Evolutionary conservation across 2,888 invertebrate species (phyloP).

Genomic region (Platycheirus rosarum): DNA sequence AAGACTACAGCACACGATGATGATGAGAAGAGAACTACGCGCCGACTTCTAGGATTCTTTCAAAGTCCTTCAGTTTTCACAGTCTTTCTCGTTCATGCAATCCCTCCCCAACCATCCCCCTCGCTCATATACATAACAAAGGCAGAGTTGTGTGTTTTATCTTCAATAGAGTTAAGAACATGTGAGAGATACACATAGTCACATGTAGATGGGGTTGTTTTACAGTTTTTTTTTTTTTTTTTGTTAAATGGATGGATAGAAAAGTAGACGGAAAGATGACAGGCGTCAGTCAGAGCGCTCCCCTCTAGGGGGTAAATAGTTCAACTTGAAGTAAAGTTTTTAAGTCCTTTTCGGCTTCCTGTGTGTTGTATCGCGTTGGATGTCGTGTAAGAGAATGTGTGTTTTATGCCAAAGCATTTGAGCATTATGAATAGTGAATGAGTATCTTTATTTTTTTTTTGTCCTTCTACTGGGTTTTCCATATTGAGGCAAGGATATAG

Average conservation of each 20-base stretch:
- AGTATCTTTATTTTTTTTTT: conserved; percentile 43
- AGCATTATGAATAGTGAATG: conserved; percentile 70
- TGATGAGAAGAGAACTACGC: conserved; percentile 46
- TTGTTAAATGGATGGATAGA: conserved; percentile 39
- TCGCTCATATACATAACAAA: neutral
- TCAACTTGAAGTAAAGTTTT: conserved; percentile 73
- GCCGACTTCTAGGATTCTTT: conserved; percentile 64
- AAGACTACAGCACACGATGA: conserved; percentile 7
- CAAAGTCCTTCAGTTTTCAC: conserved; percentile 61
- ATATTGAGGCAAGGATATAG: conserved; percentile 4
- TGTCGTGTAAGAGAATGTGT: conserved; percentile 52
- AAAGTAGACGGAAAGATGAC: conserved; percentile 66
- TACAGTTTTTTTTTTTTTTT: conserved; percentile 4
- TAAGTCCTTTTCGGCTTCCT: conserved; percentile 66
- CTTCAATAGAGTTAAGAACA: conserved; percentile 53
- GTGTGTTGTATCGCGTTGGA: conserved; percentile 37
- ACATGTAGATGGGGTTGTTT: conserved; percentile 35
- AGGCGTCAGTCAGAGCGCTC: conserved; percentile 53
- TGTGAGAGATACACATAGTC: conserved; percentile 43
- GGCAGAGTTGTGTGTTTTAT: conserved; percentile 24
- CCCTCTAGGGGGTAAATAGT: conserved; percentile 66
- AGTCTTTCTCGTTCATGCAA: conserved; percentile 38
- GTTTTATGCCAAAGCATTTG: conserved; percentile 62
- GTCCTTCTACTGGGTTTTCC: neutral
- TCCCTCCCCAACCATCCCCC: neutral